Evolutionary conservation across 2,888 invertebrate species (phyloP).

Genomic region (Apeira syringaria): DNA sequence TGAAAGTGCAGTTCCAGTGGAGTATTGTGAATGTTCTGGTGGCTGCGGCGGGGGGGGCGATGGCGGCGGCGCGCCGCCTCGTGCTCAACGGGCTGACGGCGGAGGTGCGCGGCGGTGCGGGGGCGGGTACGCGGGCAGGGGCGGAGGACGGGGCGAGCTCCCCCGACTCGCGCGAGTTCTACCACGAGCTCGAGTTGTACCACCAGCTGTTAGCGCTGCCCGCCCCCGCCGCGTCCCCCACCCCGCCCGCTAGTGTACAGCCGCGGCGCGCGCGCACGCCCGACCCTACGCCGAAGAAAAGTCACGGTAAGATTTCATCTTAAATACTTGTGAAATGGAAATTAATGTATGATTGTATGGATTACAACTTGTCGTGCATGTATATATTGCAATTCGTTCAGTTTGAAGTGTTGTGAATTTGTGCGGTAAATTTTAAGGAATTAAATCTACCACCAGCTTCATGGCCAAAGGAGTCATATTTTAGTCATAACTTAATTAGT

Average conservation of each 20-base stretch:
- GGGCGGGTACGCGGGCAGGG: conserved; percentile 12
- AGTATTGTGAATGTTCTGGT: conserved; percentile 26
- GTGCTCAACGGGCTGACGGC: conserved; percentile 76
- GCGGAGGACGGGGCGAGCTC: conserved; percentile 38
- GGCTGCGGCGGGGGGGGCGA: conserved; percentile 44
- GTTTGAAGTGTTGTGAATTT: too few relatives aligned
- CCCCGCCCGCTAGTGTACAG: conserved; percentile 1
- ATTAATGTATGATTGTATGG: too few relatives aligned
- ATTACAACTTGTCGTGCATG: too few relatives aligned
- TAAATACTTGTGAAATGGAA: too few relatives aligned
- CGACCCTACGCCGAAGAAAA: conserved; percentile 29
- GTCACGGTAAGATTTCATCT: conserved; percentile 11
- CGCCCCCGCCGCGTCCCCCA: conserved; percentile 5
- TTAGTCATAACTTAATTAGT: too few relatives aligned
- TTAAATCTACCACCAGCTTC: too few relatives aligned
- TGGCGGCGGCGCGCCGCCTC: conserved; percentile 52
- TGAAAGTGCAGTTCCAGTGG: background rate
- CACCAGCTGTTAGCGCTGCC: conserved; percentile 62
- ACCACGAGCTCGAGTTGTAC: conserved; percentile 72
- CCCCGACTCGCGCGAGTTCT: conserved; percentile 49
- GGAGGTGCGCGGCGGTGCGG: conserved; percentile 50
- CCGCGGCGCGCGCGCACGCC: conserved; percentile 37
- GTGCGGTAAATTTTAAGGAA: too few relatives aligned
- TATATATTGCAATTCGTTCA: too few relatives aligned
- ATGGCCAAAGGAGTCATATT: too few relatives aligned